These are phyloP conservation scores for Chymomyza costata DNA, from an alignment of 1,140 invertebrate species.

Conservation along the genomic window DNA sequence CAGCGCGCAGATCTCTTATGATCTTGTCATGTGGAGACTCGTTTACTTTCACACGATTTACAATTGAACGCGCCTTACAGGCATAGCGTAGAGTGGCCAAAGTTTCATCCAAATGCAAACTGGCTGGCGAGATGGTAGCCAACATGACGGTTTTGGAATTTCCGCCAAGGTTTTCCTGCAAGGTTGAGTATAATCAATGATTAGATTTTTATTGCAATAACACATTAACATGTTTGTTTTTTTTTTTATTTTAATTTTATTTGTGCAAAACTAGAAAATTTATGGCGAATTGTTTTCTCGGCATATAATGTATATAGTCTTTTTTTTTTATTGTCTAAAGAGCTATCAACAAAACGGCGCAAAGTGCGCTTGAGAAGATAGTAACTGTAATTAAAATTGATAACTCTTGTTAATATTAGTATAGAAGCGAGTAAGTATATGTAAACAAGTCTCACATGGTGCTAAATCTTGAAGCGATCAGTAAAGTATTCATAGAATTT, in stretches of 20 bases:
- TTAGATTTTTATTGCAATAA: background rate
- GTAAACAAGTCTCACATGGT: too few relatives aligned
- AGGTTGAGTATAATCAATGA: conserved; percentile 4
- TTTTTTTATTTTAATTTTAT: background rate
- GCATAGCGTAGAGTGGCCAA: conserved; percentile 91
- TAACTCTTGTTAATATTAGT: background rate
- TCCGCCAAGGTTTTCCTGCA: conserved; percentile 90
- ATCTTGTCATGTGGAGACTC: conserved; percentile 91
- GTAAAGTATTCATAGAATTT: too few relatives aligned
- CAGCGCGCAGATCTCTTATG: conserved; percentile 87
- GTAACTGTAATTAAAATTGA: conserved; percentile 1
- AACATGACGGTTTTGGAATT: conserved; percentile 95
- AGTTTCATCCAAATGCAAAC: conserved; percentile 86
- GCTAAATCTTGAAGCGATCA: too few relatives aligned
- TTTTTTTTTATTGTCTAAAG: background rate
- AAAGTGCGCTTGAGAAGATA: background rate
- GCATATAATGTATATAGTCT: background rate
- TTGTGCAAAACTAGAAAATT: background rate
- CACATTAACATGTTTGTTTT: background rate
- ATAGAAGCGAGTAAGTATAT: background rate
- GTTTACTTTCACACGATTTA: conserved; percentile 95
- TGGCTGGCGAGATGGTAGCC: conserved; percentile 86
- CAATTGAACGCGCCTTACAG: conserved; percentile 91
- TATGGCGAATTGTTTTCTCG: too few relatives aligned
- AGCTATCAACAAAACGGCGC: too few relatives aligned